Evolutionary conservation across 2,113 vertebrate genomes (phyloP), one percentile per base, ranked within the genome.

Genomic region (Theristicus caerulescens): DNA sequence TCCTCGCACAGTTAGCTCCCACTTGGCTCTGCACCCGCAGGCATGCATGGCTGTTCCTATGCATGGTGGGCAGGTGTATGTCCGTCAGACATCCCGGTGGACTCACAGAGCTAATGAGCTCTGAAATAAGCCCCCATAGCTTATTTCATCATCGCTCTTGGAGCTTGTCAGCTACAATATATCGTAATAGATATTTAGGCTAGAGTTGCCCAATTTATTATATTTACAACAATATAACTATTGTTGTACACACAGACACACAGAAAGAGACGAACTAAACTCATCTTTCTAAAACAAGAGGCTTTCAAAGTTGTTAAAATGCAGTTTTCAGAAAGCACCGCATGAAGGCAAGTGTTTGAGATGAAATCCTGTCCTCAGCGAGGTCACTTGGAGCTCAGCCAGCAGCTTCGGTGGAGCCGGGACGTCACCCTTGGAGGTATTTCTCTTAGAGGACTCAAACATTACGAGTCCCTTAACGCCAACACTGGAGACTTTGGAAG

Each of bases 161-260:
- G 19, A 73, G 67, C 83, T 82, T 69, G 57, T 91, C 93, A 70
- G 61, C 95, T 94, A 59, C 87, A 71, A 54, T 96, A 86, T 94
- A 81, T 95, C 38, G 5, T 86, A 86, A 90, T n/a, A 71, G 87
- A 25, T 92, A 94, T 90, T 86, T 96, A 90, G 89, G 58, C 78
- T 19, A 13, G 31, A 9, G 6, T 58, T 76, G 13, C 44, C 32
- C 20, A 4, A 4, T 38, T 51, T 26, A 8, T 49, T 72, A 22
- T 8, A 16, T 14, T 67, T 38, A 38, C 38, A 38, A 38, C 38
- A 38, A 38, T 38, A 38, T 38, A 38, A 38, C 38, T 8, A 16
- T 14, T 67, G 47, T 52, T 71, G 17, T 57, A 80, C n/a, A 22
- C 20, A 4, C 0, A 69, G 26, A 22, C 27, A 14, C 7, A 24